A percentile compares a stretch with the other conserved stretches of the same genome.
Evolutionary conservation across 2,888 invertebrate genomes (phyloP).

Genomic region (Tinea trinotella): DNA sequence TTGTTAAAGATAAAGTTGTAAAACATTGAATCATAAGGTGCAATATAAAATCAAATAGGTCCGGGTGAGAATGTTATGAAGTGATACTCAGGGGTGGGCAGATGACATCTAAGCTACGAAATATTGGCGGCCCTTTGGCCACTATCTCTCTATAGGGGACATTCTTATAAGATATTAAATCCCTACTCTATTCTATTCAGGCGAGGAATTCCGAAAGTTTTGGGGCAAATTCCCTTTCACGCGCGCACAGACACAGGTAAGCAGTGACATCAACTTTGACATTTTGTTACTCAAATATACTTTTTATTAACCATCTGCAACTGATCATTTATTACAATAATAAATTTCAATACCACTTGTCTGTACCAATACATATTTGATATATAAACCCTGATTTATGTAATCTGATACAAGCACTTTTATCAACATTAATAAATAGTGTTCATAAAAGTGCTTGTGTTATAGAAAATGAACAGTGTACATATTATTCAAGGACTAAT

Average conservation of each 20-base stretch:
- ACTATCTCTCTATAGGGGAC: conserved; percentile 32
- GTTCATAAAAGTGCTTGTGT: too few relatives aligned
- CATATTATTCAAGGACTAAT: too few relatives aligned
- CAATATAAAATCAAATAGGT: conserved; percentile 4
- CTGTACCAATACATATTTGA: too few relatives aligned
- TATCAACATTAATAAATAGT: too few relatives aligned
- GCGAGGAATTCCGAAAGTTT: conserved; percentile 50
- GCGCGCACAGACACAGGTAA: conserved; percentile 26
- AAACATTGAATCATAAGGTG: background rate
- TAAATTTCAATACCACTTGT: too few relatives aligned
- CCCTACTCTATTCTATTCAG: conserved; percentile 52
- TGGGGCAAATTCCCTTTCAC: conserved; percentile 1
- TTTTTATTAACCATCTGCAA: too few relatives aligned
- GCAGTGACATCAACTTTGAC: background rate
- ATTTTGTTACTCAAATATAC: background rate
- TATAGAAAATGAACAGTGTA: too few relatives aligned
- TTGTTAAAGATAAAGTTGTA: conserved; percentile 4
- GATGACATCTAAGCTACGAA: background rate
- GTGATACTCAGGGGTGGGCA: background rate
- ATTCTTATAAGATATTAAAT: conserved; percentile 67
- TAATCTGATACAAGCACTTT: too few relatives aligned
- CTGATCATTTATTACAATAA: too few relatives aligned
- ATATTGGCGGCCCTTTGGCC: conserved; percentile 3
- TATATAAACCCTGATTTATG: too few relatives aligned
- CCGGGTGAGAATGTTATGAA: background rate